These are phyloP conservation scores for Otus sunia DNA, from an alignment of 2,113 vertebrate species.

Conservation along the genomic window DNA sequence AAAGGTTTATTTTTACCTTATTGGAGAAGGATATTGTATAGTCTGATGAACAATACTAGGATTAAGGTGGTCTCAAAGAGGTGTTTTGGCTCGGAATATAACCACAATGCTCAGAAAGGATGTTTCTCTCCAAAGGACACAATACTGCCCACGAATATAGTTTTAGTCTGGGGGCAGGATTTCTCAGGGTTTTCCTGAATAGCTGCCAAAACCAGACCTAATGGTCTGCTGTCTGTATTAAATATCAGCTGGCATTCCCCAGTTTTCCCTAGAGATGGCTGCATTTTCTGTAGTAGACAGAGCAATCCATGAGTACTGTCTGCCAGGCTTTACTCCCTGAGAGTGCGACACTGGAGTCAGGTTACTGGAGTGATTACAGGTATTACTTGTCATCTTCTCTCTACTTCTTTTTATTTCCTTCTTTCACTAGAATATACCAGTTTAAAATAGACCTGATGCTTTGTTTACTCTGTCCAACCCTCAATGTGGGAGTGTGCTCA, in stretches of 20 bases:
- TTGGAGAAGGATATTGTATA: background rate
- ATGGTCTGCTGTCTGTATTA: background rate
- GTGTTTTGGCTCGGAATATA: background rate
- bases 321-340: background rate
- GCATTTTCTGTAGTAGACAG: background rate
- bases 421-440: background rate
- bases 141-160: background rate
- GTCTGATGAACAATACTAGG: background rate
- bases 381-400: background rate
- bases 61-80: background rate
- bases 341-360: background rate
- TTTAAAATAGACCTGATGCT: background rate
- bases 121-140: background rate
- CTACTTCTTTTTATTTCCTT: background rate
- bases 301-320: background rate
- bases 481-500: background rate
- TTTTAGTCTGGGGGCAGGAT: background rate
- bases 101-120: background rate
- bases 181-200: background rate
- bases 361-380: background rate
- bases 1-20: background rate
- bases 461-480: background rate
- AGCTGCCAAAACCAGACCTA: background rate
- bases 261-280: background rate
- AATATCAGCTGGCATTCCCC: background rate